Evolutionary conservation across 2,888 invertebrate species (phyloP), one percentile per base, ranked within the genome.

Genomic region (Synergus umbraculus): DNA sequence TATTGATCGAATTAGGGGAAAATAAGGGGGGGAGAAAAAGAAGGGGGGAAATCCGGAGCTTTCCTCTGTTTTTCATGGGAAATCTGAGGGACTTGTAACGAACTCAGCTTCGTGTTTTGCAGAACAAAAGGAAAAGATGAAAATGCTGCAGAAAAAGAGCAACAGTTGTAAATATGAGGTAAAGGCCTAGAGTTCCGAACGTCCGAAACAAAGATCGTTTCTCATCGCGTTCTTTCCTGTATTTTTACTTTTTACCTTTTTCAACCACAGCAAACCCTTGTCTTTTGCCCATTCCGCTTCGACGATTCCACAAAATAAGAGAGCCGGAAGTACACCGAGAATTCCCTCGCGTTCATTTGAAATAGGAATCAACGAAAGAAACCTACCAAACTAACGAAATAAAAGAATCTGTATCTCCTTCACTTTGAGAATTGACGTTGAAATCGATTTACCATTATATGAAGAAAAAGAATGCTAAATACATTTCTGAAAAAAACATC

Each of bases 101-200:
- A 69, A 69, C 60, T 60, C 60, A 60, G 22, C 22, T 60, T 60
- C 22, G 13, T 60, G 60, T 60, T 60, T 60, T 12, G 13, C 4
- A 29, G 60, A 66, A 66, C n/a, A 66, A 66, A 41, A 37, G 10
- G 37, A 64, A 7, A 66, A 65, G 64, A 15, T 18, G 37, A 79
- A 79, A 80, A 81, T 69, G 58, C 18, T 49, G 29, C 15, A 54
- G 44, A 58, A 73, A 67, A 76, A 67, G 66, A 65, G n/a, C 58
- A 80, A 81, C 80, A 80, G 78, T 79, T 80, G 81, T 81, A 82
- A 81, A 77, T 76, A 78, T 78, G 41, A 77, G 54, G 76, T 64
- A 64, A 79, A 69, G 78, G 78, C 78, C 67, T 64, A 29, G 79
- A 76, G 78, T 77, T 77, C 29, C 44, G 76, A 79, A 81, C 64